A percentile compares a stretch with the other conserved stretches of the same genome.
These are phyloP conservation scores for Macrosiphum euphorbiae DNA, from an alignment of 2,888 invertebrate species.

Conservation along the genomic window DNA sequence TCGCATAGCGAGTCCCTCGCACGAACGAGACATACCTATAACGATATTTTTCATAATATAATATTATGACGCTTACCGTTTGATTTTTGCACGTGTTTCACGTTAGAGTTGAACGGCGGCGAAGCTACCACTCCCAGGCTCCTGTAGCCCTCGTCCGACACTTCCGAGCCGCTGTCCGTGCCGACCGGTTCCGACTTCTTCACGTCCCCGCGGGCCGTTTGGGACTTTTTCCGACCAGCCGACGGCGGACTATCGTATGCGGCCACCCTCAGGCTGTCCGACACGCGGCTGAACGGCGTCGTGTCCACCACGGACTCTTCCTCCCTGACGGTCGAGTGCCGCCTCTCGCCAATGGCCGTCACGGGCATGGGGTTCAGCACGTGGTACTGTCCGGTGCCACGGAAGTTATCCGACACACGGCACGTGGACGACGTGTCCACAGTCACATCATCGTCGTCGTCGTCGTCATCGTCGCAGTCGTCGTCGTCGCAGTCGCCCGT, in stretches of 20 bases:
- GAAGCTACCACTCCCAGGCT: slow-evolving; percentile 79
- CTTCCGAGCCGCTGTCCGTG: slow-evolving; percentile 76
- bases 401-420: slow-evolving; percentile 69
- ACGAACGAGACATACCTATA: background rate
- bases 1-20: background rate
- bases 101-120: slow-evolving; percentile 70
- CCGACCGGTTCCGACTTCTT: slow-evolving; percentile 65
- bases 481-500: background rate
- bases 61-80: slow-evolving; percentile 50
- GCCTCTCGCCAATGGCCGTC: slow-evolving; percentile 45
- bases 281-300: slow-evolving; percentile 69
- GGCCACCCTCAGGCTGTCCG: slow-evolving; percentile 68
- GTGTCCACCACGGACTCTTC: slow-evolving; percentile 68
- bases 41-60: background rate
- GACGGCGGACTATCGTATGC: slow-evolving; percentile 68
- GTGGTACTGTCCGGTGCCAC: slow-evolving; percentile 65
- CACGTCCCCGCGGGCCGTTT: slow-evolving; percentile 42
- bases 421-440: slow-evolving; percentile 71
- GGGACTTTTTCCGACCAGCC: slow-evolving; percentile 51
- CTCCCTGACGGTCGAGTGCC: slow-evolving; percentile 46
- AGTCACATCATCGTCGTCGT: slow-evolving; percentile 2
- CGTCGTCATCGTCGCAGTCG: background rate
- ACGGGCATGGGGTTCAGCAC: slow-evolving; percentile 60
- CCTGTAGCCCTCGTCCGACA: slow-evolving; percentile 87
- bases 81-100: slow-evolving; percentile 44